Evolutionary conservation across 2,888 invertebrate species (phyloP).

Genomic region (Melolontha melolontha): DNA sequence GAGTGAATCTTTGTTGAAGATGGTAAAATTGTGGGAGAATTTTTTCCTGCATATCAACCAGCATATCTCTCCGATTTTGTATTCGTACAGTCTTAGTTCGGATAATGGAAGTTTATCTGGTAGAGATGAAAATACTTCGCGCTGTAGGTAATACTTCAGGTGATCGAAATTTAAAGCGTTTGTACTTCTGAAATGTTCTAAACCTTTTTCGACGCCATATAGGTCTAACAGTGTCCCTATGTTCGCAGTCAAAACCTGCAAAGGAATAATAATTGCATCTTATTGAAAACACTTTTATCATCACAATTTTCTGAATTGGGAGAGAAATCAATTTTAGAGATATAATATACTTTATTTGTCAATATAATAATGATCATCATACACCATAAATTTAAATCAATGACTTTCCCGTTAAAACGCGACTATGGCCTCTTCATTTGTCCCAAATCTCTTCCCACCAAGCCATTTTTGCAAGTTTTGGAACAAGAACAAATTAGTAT

Average conservation of each 20-base stretch:
- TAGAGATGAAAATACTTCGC: constrained; percentile 78
- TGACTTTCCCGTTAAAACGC: too few species aligned
- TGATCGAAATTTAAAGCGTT: constrained; percentile 79
- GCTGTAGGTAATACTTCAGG: constrained; percentile 79
- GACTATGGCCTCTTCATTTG: too few species aligned
- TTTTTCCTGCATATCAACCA: constrained; percentile 83
- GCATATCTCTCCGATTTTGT: constrained; percentile 80
- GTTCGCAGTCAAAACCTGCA: constrained; percentile 84
- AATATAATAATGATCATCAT: too few species aligned
- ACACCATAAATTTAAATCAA: too few species aligned
- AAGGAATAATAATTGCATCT: constrained; percentile 44
- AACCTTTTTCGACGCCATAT: constrained; percentile 82
- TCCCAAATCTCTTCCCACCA: too few species aligned
- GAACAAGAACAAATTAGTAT: too few species aligned
- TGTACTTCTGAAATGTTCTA: constrained; percentile 82
- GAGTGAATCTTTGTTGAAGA: constrained; percentile 75
- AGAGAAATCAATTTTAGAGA: too few species aligned
- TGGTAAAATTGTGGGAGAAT: constrained; percentile 71
- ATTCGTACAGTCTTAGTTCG: constrained; percentile 72
- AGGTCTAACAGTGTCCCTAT: constrained; percentile 82
- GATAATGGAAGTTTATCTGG: constrained; percentile 72
- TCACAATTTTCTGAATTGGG: too few species aligned
- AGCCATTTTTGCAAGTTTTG: too few species aligned
- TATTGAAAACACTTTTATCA: too few species aligned
- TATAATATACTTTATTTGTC: too few species aligned